These are phyloP conservation scores for Artemia franciscana DNA, from an alignment of 1,140 invertebrate species.

Conservation along the genomic window DNA sequence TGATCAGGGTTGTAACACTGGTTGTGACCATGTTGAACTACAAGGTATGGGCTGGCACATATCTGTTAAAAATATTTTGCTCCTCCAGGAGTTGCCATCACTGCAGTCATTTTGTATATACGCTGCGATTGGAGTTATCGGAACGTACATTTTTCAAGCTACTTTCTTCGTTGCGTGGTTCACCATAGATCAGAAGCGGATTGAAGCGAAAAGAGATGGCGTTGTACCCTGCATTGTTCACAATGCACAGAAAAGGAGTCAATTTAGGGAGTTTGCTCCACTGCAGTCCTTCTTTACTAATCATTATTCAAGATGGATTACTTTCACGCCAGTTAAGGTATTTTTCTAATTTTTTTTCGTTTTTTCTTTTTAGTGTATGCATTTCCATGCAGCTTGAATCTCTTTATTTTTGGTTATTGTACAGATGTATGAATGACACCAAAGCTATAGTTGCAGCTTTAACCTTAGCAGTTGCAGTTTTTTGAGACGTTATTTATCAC, in stretches of 20 bases:
- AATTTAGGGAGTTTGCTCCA: conserved; percentile 18
- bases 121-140: conserved; percentile 38
- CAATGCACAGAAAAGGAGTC: conserved; percentile 20
- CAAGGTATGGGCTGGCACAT: too few species aligned
- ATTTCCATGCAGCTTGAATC: too few species aligned
- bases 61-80: too few species aligned
- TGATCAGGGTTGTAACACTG: too few species aligned
- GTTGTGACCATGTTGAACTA: too few species aligned
- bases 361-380: too few species aligned
- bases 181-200: conserved; percentile 37
- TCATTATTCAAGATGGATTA: conserved; percentile 32
- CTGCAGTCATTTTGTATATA: conserved; percentile 49
- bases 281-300: conserved; percentile 27
- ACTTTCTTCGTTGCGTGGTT: conserved; percentile 55
- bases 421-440: too few species aligned
- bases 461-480: too few species aligned
- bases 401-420: too few species aligned
- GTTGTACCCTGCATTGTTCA: conserved; percentile 38
- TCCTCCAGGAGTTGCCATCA: conserved; percentile 41
- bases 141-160: conserved; percentile 45
- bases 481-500: too few species aligned
- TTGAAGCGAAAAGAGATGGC: conserved; percentile 35
- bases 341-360: too few species aligned
- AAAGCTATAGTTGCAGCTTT: too few species aligned
- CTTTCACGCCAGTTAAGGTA: conserved; percentile 33